Base-by-base conservation (phyloP, 1,140 invertebrate genomes). In the Leptoteleia sp. region DNA sequence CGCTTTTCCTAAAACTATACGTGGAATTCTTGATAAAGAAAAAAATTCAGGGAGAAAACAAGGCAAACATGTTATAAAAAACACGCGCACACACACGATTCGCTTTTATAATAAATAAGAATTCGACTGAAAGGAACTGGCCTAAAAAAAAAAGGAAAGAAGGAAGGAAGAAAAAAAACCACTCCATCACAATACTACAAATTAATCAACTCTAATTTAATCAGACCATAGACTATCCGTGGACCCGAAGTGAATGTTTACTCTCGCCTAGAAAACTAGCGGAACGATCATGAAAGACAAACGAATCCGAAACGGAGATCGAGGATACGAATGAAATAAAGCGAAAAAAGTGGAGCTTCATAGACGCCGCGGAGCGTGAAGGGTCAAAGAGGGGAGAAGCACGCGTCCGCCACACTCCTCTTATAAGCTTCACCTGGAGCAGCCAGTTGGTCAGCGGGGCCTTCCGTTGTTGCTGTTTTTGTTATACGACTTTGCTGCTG, bases 351-450 rank as follows among this genome's bases (percentile, higher is more conserved):
- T 79, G 42, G 70, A 79, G 57, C 70, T 75, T 79, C 57, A 75
- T 79, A 79, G 62, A 79, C 67, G 54, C 67, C 81, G 70, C 73
- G 70, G 68, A 75, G 72, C 79, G 73, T 80, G 77, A 71, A 78
- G 70, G 81, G 81, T 81, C 80, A 82, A 84, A 84, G 87, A 84
- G 85, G 87, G 87, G 86, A 87, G 86, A 87, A 88, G 86, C 87
- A 88, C 87, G 87, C 87, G 87, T 88, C 86, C 70, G 87, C 87
- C 87, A 88, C 87, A 87, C 83, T 85, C 77, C 83, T 81, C 78
- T 76, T 81, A 76, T 80, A 78, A 79, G 76, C 82, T 80, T 76
- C 77, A 84, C 83, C 83, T 84, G 83, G 83, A 80, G 64, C 83
- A 81, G 80, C 83, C 83, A 85, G 83, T 85, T 85, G 83, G 83